A percentile compares a stretch with the other conserved stretches of the same genome.
Conservation (phyloP, 2,797 vertebrate genomes). For the Anabacerthia variegaticeps region DNA sequence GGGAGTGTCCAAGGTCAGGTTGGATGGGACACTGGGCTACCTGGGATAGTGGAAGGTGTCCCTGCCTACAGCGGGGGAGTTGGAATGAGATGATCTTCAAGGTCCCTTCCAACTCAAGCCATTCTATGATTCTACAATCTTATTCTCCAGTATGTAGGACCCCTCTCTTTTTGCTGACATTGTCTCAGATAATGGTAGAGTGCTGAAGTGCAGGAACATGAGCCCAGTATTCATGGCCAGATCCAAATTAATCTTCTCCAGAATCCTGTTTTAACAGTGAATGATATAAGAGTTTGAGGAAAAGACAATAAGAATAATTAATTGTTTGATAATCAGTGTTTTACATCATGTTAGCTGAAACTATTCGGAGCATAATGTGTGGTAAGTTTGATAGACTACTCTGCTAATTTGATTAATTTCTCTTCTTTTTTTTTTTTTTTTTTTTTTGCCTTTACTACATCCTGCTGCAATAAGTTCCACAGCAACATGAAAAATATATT, state of each 20-base stretch:
- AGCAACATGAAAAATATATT: not conserved
- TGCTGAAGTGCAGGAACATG: not conserved
- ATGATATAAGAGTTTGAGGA: not conserved
- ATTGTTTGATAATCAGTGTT: not conserved
- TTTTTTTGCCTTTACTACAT: not conserved
- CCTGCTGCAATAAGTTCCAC: not conserved
- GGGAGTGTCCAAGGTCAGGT: not conserved
- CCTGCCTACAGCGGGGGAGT: not conserved
- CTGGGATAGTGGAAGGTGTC: not conserved
- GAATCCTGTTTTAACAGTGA: not conserved
- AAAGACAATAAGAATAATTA: not conserved
- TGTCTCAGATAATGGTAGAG: not conserved
- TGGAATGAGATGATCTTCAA: not conserved
- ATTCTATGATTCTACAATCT: not conserved
- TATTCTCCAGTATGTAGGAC: not conserved
- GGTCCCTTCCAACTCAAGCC: not conserved
- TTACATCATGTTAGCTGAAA: not conserved
- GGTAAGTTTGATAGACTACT: not conserved
- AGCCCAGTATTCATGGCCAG: not conserved
- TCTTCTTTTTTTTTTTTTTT: not conserved
- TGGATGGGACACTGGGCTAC: not conserved
- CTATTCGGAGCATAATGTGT: not conserved
- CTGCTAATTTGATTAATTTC: not conserved
- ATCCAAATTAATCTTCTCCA: not conserved
- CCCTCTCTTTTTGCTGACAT: not conserved